Percentiles rank a stretch among this genome's conserved stretches.
Evolutionary conservation across 2,888 invertebrate genomes (phyloP).

Genomic region (Osedax frankpressi): DNA sequence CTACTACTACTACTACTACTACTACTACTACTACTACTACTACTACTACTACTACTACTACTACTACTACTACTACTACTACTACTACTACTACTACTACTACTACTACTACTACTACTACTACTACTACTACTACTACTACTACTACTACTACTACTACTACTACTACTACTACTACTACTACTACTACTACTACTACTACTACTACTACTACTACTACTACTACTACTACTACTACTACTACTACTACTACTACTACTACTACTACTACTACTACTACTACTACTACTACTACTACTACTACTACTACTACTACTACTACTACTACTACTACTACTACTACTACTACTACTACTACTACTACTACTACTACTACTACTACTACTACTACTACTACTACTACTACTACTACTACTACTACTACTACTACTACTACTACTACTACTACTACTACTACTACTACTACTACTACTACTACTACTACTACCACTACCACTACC

Average conservation of each 20-base stretch:
- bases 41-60: constrained; percentile 12
- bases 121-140: constrained; percentile 17
- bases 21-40: constrained; percentile 12
- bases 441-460: constrained; percentile 7
- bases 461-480: constrained; percentile 4
- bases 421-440: constrained; percentile 17
- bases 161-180: constrained; percentile 13
- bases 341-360: constrained; percentile 15
- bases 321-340: constrained; percentile 11
- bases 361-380: constrained; percentile 10
- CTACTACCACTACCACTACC: constrained; percentile 13
- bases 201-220: constrained; percentile 17
- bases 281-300: constrained; percentile 12
- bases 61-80: constrained; percentile 14
- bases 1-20: constrained; percentile 13
- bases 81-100: constrained; percentile 16
- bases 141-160: constrained; percentile 15
- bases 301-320: constrained; percentile 13
- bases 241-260: constrained; percentile 17
- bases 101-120: constrained; percentile 17
- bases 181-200: constrained; percentile 5
- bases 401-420: constrained; percentile 17
- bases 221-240: constrained; percentile 13
- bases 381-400: constrained; percentile 15
- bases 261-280: constrained; percentile 17